These are phyloP conservation scores for Thoracochromis brauschi DNA, from an alignment of 2,113 vertebrate species.

Conservation along the genomic window DNA sequence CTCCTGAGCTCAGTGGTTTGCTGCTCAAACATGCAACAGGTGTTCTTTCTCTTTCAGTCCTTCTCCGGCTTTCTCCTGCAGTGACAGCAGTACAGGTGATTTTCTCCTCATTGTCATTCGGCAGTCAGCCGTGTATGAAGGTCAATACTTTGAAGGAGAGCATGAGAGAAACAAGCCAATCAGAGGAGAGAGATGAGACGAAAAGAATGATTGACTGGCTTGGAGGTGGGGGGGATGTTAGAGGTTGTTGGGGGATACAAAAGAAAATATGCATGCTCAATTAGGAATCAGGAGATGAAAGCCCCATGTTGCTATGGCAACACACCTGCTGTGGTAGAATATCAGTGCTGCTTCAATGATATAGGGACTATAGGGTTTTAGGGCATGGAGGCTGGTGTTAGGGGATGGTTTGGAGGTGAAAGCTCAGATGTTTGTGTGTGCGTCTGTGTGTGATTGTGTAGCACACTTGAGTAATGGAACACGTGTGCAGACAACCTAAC, in stretches of 20 bases:
- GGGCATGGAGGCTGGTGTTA: slow-evolving; percentile 2
- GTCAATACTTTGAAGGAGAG: slow-evolving; percentile 56
- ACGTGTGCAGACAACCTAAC: background rate
- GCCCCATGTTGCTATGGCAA: slow-evolving; percentile 60
- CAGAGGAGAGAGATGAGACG: slow-evolving; percentile 45
- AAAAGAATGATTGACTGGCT: slow-evolving; percentile 58
- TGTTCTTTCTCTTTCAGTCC: background rate
- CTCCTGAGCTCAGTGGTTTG: background rate
- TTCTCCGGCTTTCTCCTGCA: background rate
- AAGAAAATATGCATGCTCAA: slow-evolving; percentile 60
- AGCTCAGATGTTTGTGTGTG: background rate
- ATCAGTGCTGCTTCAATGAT: slow-evolving; percentile 34
- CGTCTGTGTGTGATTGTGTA: background rate
- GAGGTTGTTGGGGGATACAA: background rate
- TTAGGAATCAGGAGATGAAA: slow-evolving; percentile 54
- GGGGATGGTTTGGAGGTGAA: background rate
- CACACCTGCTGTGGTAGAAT: slow-evolving; percentile 53
- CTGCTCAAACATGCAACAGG: slow-evolving; percentile 46
- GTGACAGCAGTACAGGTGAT: slow-evolving; percentile 36
- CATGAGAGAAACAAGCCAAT: slow-evolving; percentile 57
- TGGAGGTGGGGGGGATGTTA: background rate
- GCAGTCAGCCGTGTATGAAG: slow-evolving; percentile 50
- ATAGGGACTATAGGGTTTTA: slow-evolving; percentile 25
- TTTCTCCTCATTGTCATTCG: slow-evolving; percentile 50
- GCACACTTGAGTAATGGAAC: background rate